Conservation (phyloP, 2,888 invertebrate genomes). For the Spilarctia lutea region DNA sequence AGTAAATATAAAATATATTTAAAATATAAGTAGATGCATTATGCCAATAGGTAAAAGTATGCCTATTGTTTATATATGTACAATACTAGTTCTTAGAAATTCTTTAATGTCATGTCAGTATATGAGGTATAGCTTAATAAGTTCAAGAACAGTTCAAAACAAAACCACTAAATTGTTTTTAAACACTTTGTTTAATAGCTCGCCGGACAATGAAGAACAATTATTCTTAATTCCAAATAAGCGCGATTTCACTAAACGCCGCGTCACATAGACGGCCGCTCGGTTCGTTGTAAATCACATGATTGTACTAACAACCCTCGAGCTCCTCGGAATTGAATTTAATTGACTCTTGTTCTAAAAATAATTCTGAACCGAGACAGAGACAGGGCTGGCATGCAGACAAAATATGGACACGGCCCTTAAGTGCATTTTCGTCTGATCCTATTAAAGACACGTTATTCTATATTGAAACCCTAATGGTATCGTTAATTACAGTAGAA, state of each 20-base stretch:
- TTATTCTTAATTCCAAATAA: constrained; percentile 73
- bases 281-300: constrained; percentile 73
- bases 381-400: constrained; percentile 45
- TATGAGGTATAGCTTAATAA: neutral
- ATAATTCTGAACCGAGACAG: constrained; percentile 60
- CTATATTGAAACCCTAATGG: constrained; percentile 1
- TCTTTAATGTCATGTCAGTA: neutral
- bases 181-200: constrained; percentile 60
- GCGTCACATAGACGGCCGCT: constrained; percentile 48
- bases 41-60: too few species aligned
- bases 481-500: neutral
- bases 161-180: constrained; percentile 52
- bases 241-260: constrained; percentile 68
- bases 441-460: constrained; percentile 12
- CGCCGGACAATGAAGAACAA: constrained; percentile 67
- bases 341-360: constrained; percentile 78
- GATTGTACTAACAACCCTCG: constrained; percentile 78
- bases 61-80: too few species aligned
- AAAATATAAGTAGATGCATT: too few species aligned
- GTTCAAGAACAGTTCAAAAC: constrained; percentile 38
- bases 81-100: neutral
- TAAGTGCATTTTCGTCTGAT: constrained; percentile 39
- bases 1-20: too few species aligned
- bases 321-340: constrained; percentile 76
- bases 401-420: constrained; percentile 45